Conservation (phyloP, 2,113 vertebrate genomes). For the Macheiramphus alcinus region DNA sequence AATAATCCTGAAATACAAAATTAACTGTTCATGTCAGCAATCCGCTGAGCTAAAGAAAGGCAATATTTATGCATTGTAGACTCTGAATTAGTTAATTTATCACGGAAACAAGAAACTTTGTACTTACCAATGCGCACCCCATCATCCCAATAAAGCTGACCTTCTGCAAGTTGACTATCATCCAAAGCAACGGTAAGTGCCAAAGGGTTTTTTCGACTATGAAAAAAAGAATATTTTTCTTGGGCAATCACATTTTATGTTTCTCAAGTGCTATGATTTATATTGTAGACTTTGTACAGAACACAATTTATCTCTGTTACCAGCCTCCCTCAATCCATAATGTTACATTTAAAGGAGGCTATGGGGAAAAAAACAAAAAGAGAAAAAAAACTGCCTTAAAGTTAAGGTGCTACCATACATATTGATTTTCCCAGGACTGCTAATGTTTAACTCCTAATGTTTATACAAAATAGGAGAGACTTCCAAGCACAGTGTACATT, state of each 20-base stretch:
- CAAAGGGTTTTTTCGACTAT: slow-evolving; percentile 80
- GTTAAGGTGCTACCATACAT: background rate
- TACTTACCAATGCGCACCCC: slow-evolving; percentile 81
- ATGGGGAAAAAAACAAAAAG: background rate
- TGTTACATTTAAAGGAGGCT: background rate
- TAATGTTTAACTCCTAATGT: background rate
- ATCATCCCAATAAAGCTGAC: slow-evolving; percentile 86
- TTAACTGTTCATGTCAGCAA: no score
- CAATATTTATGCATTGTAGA: background rate
- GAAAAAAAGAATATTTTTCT: background rate
- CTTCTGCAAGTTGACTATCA: slow-evolving; percentile 66
- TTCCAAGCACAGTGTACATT: no score
- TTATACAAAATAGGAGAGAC: background rate
- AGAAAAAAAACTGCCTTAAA: background rate
- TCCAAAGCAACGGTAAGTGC: slow-evolving; percentile 79
- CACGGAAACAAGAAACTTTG: no score
- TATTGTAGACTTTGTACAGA: no score
- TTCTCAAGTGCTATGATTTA: no score
- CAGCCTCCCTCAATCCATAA: background rate
- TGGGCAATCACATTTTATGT: no score
- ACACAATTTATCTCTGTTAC: no score
- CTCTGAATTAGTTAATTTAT: background rate
- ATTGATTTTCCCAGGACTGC: no score
- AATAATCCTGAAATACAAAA: background rate
- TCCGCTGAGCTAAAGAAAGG: no score